Evolutionary conservation across 2,888 invertebrate genomes (phyloP), one percentile per base, ranked within the genome.

Genomic region (Philopedon plagiatum): DNA sequence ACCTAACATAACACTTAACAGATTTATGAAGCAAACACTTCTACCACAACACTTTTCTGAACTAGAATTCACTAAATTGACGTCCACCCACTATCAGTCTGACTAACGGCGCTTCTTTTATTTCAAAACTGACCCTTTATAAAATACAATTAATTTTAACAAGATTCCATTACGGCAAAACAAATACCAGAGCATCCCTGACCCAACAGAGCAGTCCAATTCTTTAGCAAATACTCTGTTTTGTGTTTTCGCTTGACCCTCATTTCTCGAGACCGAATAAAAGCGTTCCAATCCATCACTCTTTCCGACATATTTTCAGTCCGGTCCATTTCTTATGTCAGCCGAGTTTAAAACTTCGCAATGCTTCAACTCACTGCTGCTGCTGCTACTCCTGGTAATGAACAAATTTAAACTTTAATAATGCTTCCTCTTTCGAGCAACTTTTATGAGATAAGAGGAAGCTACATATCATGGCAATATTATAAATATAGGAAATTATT

Each of bases 201-300:
- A 41, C 60, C 15, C 4, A 26, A 23, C 21, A 23, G 11, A 26
- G 15, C 41, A 60, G 26, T 44, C 15, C 15, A 60, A 44, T 63
- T 51, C 37, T 39, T 63, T 11, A 34, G 41, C n/a, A 41, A 60
- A 60, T 41, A 23, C 60, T 32, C 51, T 49, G 63, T 54, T 63
- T 46, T 21, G 29, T 39, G 51, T 63, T 63, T 63, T 63, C 13
- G 46, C 34, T 11, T 26, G 29, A 56, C 56, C 57, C 34, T 32
- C 29, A 56, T 58, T 72, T 32, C 61, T 54, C 56, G 66, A 21
- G 76, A 75, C 74, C 66, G 72, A 76, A 76, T 77, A 80, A 79
- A 79, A 80, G 74, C 73, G 18, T 76, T 76, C 78, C 77, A 78
- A 80, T 80, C 79, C 78, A 80, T 80, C 80, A 78, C 79, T 76